Conservation (phyloP, 2,888 invertebrate species). For the Malthinus flaveolus region DNA sequence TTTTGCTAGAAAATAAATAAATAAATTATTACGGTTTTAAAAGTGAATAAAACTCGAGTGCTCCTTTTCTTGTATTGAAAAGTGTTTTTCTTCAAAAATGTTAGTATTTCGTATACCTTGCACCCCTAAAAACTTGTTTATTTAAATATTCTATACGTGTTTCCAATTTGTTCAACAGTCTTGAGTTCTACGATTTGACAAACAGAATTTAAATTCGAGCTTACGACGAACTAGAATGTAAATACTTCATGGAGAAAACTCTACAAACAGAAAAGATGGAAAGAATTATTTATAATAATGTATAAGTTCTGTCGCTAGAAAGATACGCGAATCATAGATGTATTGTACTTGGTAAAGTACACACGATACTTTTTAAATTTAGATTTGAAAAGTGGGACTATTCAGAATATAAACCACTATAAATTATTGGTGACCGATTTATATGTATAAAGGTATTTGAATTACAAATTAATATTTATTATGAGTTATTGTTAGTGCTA, state of each 20-base stretch:
- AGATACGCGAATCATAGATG: background rate
- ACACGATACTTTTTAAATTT: too few relatives aligned
- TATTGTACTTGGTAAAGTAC: too few relatives aligned
- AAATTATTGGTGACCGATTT: too few relatives aligned
- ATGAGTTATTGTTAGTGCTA: too few relatives aligned
- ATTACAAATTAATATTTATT: too few relatives aligned
- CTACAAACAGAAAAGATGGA: slow-evolving; percentile 39
- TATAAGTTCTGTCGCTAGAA: slow-evolving; percentile 37
- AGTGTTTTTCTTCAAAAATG: background rate
- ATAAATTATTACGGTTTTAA: too few relatives aligned
- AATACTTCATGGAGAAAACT: slow-evolving; percentile 45
- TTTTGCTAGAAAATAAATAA: too few relatives aligned
- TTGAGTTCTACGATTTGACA: slow-evolving; percentile 42
- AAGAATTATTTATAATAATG: slow-evolving; percentile 45
- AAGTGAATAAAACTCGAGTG: too few relatives aligned
- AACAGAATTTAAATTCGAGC: slow-evolving; percentile 44
- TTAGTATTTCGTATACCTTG: slow-evolving; percentile 12
- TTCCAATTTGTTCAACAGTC: slow-evolving; percentile 29
- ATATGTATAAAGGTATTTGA: too few relatives aligned
- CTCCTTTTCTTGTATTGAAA: too few relatives aligned
- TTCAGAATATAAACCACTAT: too few relatives aligned
- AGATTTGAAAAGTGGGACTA: too few relatives aligned
- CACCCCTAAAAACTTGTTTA: slow-evolving; percentile 25
- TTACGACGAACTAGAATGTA: slow-evolving; percentile 42
- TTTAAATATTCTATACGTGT: slow-evolving; percentile 30